These are phyloP conservation scores for Aphelocoma coerulescens DNA, from an alignment of 2,113 vertebrate genomes.

Conservation along the genomic window DNA sequence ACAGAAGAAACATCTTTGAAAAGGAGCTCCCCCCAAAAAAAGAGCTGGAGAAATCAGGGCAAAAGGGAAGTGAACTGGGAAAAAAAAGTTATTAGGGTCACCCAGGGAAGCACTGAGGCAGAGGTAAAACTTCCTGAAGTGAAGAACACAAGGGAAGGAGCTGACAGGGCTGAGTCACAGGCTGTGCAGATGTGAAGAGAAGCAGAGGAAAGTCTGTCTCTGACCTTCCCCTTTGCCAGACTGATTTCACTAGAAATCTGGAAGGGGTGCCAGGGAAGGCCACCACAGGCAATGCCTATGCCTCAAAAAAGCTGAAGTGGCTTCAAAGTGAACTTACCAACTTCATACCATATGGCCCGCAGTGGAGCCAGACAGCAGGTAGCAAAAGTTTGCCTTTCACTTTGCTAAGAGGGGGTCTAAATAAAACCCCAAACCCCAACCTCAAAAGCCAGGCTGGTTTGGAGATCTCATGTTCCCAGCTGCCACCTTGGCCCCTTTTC, in stretches of 20 bases:
- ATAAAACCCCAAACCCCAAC: neutral
- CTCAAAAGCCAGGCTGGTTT: neutral
- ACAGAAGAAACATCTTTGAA: neutral
- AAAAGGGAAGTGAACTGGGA: neutral
- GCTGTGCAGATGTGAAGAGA: neutral
- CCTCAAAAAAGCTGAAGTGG: neutral
- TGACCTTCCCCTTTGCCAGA: neutral
- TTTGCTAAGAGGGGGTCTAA: neutral
- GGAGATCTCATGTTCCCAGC: neutral
- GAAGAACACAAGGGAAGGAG: neutral
- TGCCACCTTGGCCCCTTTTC: neutral
- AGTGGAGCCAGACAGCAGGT: neutral
- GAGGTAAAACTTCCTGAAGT: neutral
- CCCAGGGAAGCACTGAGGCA: neutral
- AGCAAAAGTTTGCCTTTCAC: neutral
- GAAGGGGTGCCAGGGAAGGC: neutral
- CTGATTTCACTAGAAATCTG: neutral
- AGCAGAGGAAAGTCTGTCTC: neutral
- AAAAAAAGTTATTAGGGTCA: neutral
- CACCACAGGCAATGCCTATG: fast-evolving
- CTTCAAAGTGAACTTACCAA: neutral
- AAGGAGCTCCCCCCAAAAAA: neutral
- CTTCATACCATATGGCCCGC: neutral
- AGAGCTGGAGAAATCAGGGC: neutral
- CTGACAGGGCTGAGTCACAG: neutral